Percentiles rank a stretch among this genome's conserved stretches.
Conservation (phyloP, 2,113 vertebrate species). For the Daphoenositta chrysoptera region DNA sequence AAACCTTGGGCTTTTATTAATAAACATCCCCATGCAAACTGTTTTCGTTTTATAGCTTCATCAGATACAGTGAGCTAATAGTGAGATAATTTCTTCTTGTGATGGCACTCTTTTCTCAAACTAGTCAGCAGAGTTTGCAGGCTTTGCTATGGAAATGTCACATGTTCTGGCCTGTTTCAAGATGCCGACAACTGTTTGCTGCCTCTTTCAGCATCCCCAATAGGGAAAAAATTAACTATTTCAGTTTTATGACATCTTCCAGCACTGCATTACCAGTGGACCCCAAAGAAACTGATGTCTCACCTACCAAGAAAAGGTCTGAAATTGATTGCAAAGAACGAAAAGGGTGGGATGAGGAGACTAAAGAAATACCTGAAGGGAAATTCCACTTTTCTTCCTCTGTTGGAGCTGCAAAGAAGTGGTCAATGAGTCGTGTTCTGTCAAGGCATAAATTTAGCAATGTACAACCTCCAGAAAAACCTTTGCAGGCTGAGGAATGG, state of each 20-base stretch:
- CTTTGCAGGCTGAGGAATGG: slow-evolving; percentile 82
- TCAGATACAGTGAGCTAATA: background rate
- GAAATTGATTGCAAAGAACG: background rate
- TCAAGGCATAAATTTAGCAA: background rate
- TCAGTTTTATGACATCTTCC: slow-evolving; percentile 23
- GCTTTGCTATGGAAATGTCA: slow-evolving; percentile 43
- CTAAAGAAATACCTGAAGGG: background rate
- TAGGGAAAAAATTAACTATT: background rate
- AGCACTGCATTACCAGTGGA: background rate
- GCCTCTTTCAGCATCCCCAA: background rate
- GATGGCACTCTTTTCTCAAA: slow-evolving; percentile 59
- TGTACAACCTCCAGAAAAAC: slow-evolving; percentile 71
- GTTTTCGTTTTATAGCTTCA: background rate
- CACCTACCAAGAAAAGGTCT: background rate
- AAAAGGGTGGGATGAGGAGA: background rate
- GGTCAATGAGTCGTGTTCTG: background rate
- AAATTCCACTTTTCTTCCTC: slow-evolving; percentile 74
- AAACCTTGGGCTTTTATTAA: background rate
- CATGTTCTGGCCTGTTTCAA: background rate
- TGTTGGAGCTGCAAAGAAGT: slow-evolving; percentile 78
- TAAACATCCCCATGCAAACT: background rate
- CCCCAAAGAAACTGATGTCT: background rate
- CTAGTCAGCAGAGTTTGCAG: slow-evolving; percentile 13
- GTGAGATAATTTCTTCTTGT: background rate
- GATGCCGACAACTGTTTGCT: background rate